Percentiles rank a stretch among this genome's conserved stretches.
These are phyloP conservation scores for Ennomos erosarius DNA, from an alignment of 2,888 invertebrate genomes.

Conservation along the genomic window DNA sequence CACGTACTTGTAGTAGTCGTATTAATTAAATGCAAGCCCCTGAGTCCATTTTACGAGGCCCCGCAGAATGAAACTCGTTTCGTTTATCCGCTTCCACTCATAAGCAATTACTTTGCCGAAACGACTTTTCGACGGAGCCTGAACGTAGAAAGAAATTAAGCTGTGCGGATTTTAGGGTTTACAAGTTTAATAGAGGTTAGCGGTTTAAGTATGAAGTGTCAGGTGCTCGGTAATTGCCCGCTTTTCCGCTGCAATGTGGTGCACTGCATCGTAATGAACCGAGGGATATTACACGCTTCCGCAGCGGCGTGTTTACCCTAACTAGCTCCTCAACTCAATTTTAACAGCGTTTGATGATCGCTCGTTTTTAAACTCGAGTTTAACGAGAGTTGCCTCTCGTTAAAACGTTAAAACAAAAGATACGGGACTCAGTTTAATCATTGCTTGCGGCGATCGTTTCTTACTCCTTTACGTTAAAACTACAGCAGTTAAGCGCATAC, in stretches of 20 bases:
- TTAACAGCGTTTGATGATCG: constrained; percentile 23
- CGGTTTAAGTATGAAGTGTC: constrained; percentile 58
- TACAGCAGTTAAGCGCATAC: constrained; percentile 47
- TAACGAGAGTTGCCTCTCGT: constrained; percentile 21
- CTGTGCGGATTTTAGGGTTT: constrained; percentile 69
- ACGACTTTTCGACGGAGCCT: constrained; percentile 73
- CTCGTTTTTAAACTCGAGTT: constrained; percentile 18
- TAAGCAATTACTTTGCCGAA: constrained; percentile 82
- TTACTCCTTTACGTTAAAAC: constrained; percentile 44
- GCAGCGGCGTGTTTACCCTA: constrained; percentile 13
- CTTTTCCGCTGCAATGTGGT: constrained; percentile 24
- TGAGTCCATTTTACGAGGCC: constrained; percentile 80
- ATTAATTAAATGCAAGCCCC: constrained; percentile 83
- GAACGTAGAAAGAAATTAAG: constrained; percentile 79
- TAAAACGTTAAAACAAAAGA: constrained; percentile 26
- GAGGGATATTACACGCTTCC: constrained; percentile 13
- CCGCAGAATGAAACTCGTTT: constrained; percentile 76
- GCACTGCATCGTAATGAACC: constrained; percentile 29
- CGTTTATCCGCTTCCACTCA: constrained; percentile 82
- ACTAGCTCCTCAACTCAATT: constrained; percentile 21
- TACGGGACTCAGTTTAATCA: constrained; percentile 17
- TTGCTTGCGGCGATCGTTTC: constrained; percentile 39
- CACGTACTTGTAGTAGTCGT: constrained; percentile 76
- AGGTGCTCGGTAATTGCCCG: constrained; percentile 39
- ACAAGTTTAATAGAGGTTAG: constrained; percentile 65